A percentile compares a stretch with the other conserved stretches of the same genome.
These are phyloP conservation scores for Rhabdornis inornatus DNA, from an alignment of 2,113 vertebrate species.

Conservation along the genomic window DNA sequence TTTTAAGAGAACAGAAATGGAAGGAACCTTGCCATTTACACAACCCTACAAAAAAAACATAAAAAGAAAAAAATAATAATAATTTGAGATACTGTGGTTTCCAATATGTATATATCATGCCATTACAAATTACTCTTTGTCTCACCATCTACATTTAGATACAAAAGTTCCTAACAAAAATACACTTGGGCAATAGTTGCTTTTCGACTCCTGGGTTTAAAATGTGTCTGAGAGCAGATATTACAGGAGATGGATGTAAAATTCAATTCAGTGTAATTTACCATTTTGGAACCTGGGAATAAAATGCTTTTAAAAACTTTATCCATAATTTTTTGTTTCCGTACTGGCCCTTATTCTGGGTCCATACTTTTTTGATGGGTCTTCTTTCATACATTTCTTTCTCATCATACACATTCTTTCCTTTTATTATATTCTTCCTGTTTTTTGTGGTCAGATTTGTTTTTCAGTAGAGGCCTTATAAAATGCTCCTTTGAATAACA, in stretches of 20 bases:
- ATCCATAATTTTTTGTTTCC: neutral
- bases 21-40: neutral
- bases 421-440: neutral
- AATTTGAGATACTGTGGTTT: neutral
- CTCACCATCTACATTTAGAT: neutral
- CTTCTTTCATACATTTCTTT: neutral
- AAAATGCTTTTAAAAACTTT: neutral
- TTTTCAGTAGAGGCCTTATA: neutral
- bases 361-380: neutral
- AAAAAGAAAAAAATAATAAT: neutral
- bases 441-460: neutral
- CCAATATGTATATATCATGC: neutral
- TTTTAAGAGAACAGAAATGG: neutral
- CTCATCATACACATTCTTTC: neutral
- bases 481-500: neutral
- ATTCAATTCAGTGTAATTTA: neutral
- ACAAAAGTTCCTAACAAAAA: neutral
- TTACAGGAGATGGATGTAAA: neutral
- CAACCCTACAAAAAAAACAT: fast-evolving
- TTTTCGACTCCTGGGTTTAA: neutral
- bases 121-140: neutral
- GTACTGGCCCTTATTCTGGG: neutral
- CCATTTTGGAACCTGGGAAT: neutral
- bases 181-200: neutral
- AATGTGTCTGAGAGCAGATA: neutral